Conservation (phyloP, 2,797 vertebrate species). For the Simalia tracyae region DNA sequence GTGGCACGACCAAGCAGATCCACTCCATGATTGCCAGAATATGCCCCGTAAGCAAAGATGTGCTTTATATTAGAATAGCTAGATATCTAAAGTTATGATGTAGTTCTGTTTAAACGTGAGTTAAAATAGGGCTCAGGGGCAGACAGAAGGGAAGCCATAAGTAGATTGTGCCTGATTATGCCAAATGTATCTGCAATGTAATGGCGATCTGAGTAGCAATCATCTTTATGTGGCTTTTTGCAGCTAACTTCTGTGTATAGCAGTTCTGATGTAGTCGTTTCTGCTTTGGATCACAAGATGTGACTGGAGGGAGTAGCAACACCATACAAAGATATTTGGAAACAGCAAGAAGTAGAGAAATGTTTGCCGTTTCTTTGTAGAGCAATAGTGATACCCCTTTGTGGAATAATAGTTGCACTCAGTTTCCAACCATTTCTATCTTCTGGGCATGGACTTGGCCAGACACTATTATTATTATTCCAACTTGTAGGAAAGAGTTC, state of each 20-base stretch:
- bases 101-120: slow-evolving; percentile 3
- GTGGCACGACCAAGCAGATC: slow-evolving; percentile 91
- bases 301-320: background rate
- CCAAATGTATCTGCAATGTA: background rate
- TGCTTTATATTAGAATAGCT: background rate
- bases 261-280: background rate
- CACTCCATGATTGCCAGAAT: slow-evolving; percentile 97
- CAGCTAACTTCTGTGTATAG: background rate
- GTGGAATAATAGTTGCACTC: background rate
- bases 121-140: slow-evolving; percentile 16
- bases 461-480: background rate
- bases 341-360: background rate
- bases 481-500: background rate
- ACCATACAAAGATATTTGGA: slow-evolving; percentile 25
- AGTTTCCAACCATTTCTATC: background rate
- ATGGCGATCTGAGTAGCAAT: background rate
- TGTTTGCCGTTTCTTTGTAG: background rate
- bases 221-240: background rate
- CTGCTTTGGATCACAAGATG: background rate
- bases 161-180: background rate
- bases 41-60: slow-evolving; percentile 86
- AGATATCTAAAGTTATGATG: slow-evolving; percentile 13
- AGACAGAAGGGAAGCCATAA: background rate
- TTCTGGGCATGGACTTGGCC: background rate
- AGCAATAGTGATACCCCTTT: background rate